Base-by-base conservation (phyloP, 1,140 invertebrate species). In the Drosophila orena region DNA sequence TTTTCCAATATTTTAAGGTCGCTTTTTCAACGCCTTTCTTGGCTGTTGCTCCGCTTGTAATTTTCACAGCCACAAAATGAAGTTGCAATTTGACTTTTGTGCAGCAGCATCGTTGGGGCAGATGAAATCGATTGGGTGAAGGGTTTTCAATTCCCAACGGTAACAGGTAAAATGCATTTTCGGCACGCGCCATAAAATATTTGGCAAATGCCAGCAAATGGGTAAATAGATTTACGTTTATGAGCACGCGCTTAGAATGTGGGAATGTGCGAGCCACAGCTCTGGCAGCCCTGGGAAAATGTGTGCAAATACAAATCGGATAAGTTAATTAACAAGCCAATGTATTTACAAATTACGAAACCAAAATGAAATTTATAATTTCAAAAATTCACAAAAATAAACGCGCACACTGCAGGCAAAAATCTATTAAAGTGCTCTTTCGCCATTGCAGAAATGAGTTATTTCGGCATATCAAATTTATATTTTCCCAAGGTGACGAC, bases 161-260 rank as follows among this genome's bases (percentile, higher is more conserved):
- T 75, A 58, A 47, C 62, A 40, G 46, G 68, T 72, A 71, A 66
- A 75, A 75, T 68, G 78, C 70, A 81, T 53, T 53, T 50, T 47
- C 59, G 53, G 57, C 66, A 77, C 46, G 70, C 58, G 47, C 76
- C 79, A 79, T 86, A 75, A 83, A 86, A 81, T 88, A 86, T 86
- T 79, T 71, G 79, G 64, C 53, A 62, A 71, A 71, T 75, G 50
- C 62, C 50, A 57, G 47, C 59, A 69, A 85, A 81, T 62, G 56
- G 58, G 40, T 77, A 65, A 77, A 81, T 69, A 75, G 73, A 86
- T 81, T 86, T 81, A 78, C 59, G 66, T 58, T 85, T 64, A 80
- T 68, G 77, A 44, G 54, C 53, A 57, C 46, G 20, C 52, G 57
- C 57, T 84, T 53, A 43, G 77, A 50, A 52, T 35, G 50, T 58